Evolutionary conservation across 2,797 vertebrate species (phyloP).

Genomic region (Pampus argenteus): DNA sequence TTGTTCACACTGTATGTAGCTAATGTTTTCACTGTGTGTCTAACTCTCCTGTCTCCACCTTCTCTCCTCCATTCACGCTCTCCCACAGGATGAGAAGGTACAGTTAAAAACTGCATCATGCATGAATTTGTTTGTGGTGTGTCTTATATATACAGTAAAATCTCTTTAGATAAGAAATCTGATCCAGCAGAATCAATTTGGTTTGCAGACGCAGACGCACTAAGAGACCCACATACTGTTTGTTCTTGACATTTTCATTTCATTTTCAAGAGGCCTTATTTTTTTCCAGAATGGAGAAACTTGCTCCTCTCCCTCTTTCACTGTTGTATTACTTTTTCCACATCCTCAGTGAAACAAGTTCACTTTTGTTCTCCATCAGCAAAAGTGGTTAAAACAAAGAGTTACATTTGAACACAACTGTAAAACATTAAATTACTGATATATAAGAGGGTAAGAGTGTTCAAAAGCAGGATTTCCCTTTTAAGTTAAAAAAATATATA

Average conservation of each 20-base stretch:
- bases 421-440: not conserved
- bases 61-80: conserved; percentile 84
- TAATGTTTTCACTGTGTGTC: conserved; percentile 57
- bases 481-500: no score
- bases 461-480: not conserved
- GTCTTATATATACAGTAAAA: conserved; percentile 11
- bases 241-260: not conserved
- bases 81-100: conserved; percentile 99
- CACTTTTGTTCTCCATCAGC: not conserved
- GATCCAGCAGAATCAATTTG: not conserved
- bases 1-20: conserved; percentile 21
- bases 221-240: not conserved
- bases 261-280: not conserved
- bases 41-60: conserved; percentile 78
- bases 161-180: not conserved
- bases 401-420: not conserved
- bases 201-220: not conserved
- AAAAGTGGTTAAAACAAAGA: not conserved
- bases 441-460: not conserved
- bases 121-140: conserved; percentile 23
- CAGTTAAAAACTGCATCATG: conserved; percentile 62
- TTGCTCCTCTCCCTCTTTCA: not conserved
- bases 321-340: not conserved
- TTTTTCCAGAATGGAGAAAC: no score
- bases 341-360: conserved; percentile 4